Percentiles rank a stretch among this genome's conserved stretches.
Evolutionary conservation across 2,113 vertebrate genomes (phyloP).

Genomic region (Cyprinodon tularosa): DNA sequence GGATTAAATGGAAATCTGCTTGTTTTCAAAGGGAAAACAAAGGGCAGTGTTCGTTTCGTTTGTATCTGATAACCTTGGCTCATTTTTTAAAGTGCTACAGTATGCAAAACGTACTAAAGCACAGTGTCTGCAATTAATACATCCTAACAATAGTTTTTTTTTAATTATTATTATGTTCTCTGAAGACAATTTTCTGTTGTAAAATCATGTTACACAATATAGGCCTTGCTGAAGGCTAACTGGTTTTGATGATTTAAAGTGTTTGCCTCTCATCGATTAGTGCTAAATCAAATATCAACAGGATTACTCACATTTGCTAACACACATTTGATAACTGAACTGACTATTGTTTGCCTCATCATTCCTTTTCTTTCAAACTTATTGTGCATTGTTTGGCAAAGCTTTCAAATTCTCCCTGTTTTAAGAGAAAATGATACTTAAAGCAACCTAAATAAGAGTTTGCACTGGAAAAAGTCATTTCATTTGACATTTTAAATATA

Average conservation of each 20-base stretch:
- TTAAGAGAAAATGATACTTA: not conserved
- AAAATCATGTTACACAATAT: not conserved
- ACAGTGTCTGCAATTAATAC: not conserved
- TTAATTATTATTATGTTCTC: not conserved
- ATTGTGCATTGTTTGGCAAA: no score
- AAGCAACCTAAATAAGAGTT: not conserved
- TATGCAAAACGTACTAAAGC: not conserved
- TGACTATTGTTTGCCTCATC: no score
- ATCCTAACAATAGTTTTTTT: no score
- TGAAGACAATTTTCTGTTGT: not conserved
- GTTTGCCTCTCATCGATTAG: not conserved
- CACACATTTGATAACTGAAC: no score
- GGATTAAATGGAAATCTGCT: not conserved
- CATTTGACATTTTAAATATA: slow-evolving; percentile 15
- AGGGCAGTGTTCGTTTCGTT: not conserved
- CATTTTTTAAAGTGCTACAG: not conserved
- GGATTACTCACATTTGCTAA: not conserved
- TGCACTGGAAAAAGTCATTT: not conserved
- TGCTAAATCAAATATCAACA: not conserved
- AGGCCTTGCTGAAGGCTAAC: not conserved
- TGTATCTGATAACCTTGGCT: no score
- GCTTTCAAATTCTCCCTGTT: not conserved
- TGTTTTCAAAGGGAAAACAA: not conserved
- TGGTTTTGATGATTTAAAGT: not conserved
- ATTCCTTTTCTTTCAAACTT: no score